Conservation (phyloP, 2,797 vertebrate genomes). For the Pyrrhura leucotis region DNA sequence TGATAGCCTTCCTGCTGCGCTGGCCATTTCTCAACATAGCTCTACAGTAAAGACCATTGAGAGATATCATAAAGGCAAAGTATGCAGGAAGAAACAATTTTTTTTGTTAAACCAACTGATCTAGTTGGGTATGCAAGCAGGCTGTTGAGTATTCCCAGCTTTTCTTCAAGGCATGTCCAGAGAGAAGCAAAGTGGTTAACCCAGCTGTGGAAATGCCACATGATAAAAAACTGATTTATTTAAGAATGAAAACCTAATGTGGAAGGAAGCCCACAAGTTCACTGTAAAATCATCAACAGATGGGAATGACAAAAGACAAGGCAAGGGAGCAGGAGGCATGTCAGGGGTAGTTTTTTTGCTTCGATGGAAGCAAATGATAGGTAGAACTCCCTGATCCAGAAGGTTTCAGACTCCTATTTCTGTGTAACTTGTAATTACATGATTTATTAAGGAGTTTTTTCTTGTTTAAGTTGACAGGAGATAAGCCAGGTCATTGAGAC, state of each 20-base stretch:
- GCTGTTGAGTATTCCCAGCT: not conserved
- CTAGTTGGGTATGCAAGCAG: not conserved
- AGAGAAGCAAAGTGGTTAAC: not conserved
- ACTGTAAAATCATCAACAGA: not conserved
- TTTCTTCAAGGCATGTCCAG: not conserved
- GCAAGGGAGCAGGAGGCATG: not conserved
- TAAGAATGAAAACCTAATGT: not conserved
- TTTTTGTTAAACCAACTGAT: not conserved
- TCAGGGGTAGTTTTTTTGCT: not conserved
- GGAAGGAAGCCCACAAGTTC: not conserved
- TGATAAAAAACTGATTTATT: not conserved
- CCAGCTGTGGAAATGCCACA: not conserved
- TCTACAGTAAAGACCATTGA: not conserved
- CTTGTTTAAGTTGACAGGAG: slow-evolving; percentile 37
- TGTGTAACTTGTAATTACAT: slow-evolving; percentile 45
- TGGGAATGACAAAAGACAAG: not conserved
- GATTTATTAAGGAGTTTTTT: slow-evolving; percentile 32
- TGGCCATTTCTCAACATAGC: not conserved
- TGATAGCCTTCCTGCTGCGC: not conserved
- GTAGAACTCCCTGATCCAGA: not conserved
- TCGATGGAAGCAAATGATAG: not conserved
- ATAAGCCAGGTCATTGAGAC: slow-evolving; percentile 33
- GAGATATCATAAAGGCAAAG: not conserved
- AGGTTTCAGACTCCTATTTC: slow-evolving; percentile 22
- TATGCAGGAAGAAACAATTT: not conserved